These are phyloP conservation scores for Batillaria attramentaria DNA, from an alignment of 1,140 invertebrate species.

Conservation along the genomic window DNA sequence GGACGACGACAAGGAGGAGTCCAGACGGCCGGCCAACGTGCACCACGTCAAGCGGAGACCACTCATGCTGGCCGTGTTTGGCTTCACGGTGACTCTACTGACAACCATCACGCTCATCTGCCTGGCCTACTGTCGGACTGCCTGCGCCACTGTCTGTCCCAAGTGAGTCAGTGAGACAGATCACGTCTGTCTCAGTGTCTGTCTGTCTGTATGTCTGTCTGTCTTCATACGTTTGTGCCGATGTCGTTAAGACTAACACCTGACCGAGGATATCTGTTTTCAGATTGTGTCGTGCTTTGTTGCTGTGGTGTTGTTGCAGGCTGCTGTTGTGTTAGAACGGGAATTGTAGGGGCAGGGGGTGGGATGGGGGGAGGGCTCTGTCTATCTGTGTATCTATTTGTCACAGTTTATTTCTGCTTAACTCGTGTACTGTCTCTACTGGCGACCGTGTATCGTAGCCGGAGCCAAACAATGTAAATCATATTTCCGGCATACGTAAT, in stretches of 20 bases:
- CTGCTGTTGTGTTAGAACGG: background rate
- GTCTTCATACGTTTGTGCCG: background rate
- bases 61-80: background rate
- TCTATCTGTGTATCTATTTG: no score
- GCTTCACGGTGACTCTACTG: conserved; percentile 6
- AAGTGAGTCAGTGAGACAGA: background rate
- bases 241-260: background rate
- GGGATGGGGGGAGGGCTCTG: no score
- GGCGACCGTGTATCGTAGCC: background rate
- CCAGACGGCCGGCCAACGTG: background rate
- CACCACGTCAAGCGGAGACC: background rate
- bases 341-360: background rate
- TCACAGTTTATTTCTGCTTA: no score
- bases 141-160: background rate
- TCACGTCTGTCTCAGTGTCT: no score
- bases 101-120: background rate
- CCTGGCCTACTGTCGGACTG: background rate
- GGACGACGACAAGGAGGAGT: background rate
- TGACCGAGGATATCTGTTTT: background rate
- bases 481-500: background rate
- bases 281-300: background rate
- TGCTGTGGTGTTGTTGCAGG: background rate
- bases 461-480: background rate
- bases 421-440: no score
- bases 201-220: no score